Evolutionary conservation across 2,797 vertebrate species (phyloP).

Genomic region (Chaunax sp.): DNA sequence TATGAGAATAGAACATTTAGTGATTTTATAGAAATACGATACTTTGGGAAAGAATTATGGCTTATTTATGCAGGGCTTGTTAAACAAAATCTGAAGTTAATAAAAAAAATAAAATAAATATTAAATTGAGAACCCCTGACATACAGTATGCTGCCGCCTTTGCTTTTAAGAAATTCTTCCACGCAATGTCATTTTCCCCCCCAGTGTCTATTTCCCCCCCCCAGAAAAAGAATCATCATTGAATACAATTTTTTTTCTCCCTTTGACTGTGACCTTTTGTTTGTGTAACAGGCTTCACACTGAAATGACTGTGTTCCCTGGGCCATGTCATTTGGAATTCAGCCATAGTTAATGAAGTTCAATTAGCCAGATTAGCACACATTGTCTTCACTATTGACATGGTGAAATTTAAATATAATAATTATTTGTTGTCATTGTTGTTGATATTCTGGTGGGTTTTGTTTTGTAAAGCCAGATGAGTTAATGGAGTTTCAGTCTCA

Average conservation of each 20-base stretch:
- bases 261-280: constrained; percentile 20
- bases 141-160: neutral
- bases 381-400: neutral
- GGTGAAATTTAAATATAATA: neutral
- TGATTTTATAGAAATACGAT: neutral
- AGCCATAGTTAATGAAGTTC: constrained; percentile 8
- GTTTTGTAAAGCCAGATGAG: constrained; percentile 17
- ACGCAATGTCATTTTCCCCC: neutral
- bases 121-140: neutral
- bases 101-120: neutral
- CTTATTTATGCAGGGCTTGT: neutral
- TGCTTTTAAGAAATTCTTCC: neutral
- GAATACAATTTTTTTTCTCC: constrained; percentile 2
- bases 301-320: constrained; percentile 12
- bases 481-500: constrained; percentile 35
- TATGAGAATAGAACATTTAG: neutral
- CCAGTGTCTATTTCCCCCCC: neutral
- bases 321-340: neutral
- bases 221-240: constrained; percentile 11
- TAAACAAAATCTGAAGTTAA: neutral
- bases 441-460: neutral
- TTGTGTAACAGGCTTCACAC: constrained; percentile 30
- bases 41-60: neutral
- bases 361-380: neutral
- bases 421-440: neutral